A percentile compares a stretch with the other conserved stretches of the same genome.
These are phyloP conservation scores for Oxyruncus cristatus DNA, from an alignment of 2,113 vertebrate genomes.

Conservation along the genomic window DNA sequence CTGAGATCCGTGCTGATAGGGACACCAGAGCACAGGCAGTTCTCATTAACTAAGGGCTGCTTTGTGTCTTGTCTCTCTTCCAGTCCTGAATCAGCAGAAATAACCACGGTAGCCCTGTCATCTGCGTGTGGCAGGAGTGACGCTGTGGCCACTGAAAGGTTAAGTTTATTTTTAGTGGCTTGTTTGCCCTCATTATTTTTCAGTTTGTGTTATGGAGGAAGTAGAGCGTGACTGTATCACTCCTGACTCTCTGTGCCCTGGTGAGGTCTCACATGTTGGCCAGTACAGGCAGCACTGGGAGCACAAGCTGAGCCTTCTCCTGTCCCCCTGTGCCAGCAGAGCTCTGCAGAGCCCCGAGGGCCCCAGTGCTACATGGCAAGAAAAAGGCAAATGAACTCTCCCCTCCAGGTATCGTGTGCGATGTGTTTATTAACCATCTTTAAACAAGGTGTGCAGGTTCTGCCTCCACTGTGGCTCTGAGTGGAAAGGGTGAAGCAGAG, in stretches of 20 bases:
- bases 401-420: background rate
- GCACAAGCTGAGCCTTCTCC: background rate
- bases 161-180: conserved; percentile 68
- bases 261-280: conserved; percentile 6
- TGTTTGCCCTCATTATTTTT: conserved; percentile 56
- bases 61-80: conserved; percentile 10
- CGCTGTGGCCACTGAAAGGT: conserved; percentile 39
- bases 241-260: conserved; percentile 36
- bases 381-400: background rate
- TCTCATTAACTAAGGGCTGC: background rate
- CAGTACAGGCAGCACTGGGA: background rate
- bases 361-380: background rate
- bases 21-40: background rate
- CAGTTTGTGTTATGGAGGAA: conserved; percentile 49
- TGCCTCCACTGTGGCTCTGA: background rate
- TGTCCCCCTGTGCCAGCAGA: background rate
- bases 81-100: conserved; percentile 59
- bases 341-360: background rate
- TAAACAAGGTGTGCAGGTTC: background rate
- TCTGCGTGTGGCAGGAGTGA: background rate
- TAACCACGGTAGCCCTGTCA: background rate
- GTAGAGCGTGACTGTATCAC: conserved; percentile 60
- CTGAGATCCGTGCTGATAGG: background rate
- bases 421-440: conserved; percentile 33
- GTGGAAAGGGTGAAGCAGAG: background rate